Conservation (phyloP, 1,140 invertebrate genomes). For the Zaprionus tsacasi region DNA sequence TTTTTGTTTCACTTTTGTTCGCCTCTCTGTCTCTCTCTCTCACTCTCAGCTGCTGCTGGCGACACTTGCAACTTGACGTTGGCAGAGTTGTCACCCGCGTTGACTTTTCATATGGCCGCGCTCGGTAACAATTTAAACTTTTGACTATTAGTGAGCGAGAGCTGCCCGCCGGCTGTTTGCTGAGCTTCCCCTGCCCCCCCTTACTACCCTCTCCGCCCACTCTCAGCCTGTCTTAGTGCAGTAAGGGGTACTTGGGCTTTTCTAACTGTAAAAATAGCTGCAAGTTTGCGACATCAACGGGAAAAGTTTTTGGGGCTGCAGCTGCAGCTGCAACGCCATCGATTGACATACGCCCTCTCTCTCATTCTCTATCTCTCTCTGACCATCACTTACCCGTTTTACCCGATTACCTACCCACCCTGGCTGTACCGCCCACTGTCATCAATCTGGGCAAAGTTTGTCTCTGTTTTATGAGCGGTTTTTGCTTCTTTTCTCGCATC, state of each 20-base stretch:
- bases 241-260: background rate
- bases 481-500: constrained; percentile 35
- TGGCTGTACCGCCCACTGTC: constrained; percentile 11
- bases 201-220: background rate
- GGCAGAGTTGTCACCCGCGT: constrained; percentile 41
- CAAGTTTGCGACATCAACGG: constrained; percentile 64
- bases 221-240: background rate
- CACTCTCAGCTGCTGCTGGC: constrained; percentile 7
- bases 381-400: constrained; percentile 9
- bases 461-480: constrained; percentile 50
- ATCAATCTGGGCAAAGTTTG: constrained; percentile 51
- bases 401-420: constrained; percentile 4
- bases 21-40: background rate
- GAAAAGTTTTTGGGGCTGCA: constrained; percentile 58
- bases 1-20: constrained; percentile 51
- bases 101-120: constrained; percentile 79
- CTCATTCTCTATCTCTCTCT: constrained; percentile 15
- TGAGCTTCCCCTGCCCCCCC: background rate
- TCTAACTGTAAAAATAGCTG: constrained; percentile 65
- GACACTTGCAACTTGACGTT: background rate
- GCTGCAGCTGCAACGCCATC: constrained; percentile 47
- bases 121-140: constrained; percentile 77
- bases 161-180: constrained; percentile 31
- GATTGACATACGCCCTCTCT: constrained; percentile 66
- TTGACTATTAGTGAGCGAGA: constrained; percentile 70